Evolutionary conservation across 2,888 invertebrate species (phyloP).

Genomic region (Cantharis flavilabris): DNA sequence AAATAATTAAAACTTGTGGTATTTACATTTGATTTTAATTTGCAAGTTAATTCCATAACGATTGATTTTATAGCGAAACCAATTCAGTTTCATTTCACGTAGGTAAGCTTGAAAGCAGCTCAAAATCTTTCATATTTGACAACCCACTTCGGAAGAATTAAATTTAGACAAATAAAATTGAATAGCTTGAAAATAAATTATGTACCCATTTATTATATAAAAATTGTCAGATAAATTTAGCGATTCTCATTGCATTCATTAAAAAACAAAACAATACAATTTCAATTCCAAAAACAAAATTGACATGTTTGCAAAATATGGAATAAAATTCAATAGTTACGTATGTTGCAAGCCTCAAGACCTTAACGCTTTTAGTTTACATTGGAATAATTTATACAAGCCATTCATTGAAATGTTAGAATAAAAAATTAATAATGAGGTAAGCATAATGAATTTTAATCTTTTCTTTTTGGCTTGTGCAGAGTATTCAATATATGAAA

Average conservation of each 20-base stretch:
- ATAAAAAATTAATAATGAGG: no score
- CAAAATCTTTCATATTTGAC: neutral
- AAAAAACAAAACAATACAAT: neutral
- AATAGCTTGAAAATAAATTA: neutral
- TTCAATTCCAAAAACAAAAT: no score
- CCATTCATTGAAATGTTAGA: no score
- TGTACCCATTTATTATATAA: neutral
- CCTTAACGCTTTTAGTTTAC: no score
- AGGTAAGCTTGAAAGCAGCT: neutral
- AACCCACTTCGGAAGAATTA: neutral
- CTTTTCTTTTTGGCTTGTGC: no score
- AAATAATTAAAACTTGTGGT: neutral
- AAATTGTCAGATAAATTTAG: neutral
- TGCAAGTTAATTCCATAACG: neutral
- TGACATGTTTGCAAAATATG: no score
- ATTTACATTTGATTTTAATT: neutral
- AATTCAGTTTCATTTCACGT: neutral
- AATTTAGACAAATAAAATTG: neutral
- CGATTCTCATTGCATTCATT: neutral
- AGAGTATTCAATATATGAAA: no score
- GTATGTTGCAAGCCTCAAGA: no score
- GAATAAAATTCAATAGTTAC: no score
- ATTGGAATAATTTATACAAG: no score
- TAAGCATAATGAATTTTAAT: no score
- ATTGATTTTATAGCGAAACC: neutral